These are phyloP conservation scores for Pavo muticus DNA, from an alignment of 2,113 vertebrate species.

Conservation along the genomic window DNA sequence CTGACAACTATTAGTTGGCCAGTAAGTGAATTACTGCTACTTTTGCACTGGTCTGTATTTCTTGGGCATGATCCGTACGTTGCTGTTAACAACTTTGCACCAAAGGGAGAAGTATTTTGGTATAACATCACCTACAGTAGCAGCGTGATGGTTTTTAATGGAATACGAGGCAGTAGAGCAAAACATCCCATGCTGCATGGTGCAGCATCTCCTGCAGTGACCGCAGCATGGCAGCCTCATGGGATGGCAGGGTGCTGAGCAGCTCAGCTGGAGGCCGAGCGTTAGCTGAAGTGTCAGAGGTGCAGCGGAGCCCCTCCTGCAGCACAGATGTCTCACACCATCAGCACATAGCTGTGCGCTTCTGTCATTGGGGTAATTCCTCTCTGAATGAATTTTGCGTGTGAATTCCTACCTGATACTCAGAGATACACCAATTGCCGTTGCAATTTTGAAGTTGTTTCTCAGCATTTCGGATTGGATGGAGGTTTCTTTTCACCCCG, in stretches of 20 bases:
- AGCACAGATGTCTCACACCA: neutral
- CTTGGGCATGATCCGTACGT: accelerated
- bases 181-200: accelerated
- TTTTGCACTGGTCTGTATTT: accelerated
- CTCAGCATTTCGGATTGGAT: neutral
- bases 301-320: neutral
- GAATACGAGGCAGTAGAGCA: neutral
- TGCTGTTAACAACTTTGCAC: accelerated
- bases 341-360: neutral
- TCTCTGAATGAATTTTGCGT: neutral
- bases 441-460: neutral
- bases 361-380: neutral
- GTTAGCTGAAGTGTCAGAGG: accelerated
- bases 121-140: accelerated
- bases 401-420: no score
- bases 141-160: neutral
- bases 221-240: neutral
- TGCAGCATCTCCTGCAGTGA: accelerated
- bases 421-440: neutral
- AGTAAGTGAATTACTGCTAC: accelerated
- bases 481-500: neutral
- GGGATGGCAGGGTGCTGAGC: neutral
- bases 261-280: neutral
- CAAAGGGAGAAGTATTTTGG: accelerated
- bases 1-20: neutral